Percentiles rank a stretch among this genome's conserved stretches.
phyloP scores from a whole-genome alignment of 1,140 invertebrate genomes.

The Drosophila biarmipes region DNA sequence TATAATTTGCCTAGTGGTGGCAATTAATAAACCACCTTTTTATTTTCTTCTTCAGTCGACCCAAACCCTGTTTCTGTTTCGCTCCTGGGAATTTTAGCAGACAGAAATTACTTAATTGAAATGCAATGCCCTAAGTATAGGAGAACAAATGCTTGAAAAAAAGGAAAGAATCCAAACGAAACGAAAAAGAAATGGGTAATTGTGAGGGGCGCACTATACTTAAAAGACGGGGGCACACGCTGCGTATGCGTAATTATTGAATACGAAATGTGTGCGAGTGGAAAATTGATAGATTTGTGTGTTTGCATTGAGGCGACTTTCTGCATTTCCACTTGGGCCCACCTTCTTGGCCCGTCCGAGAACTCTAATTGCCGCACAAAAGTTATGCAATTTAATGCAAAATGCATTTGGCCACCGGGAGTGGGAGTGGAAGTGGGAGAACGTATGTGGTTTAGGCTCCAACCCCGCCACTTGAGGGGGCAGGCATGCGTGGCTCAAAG shows the following conservation, averaged over 20 bases:
- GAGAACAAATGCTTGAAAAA: slow-evolving; percentile 18
- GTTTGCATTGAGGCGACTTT: slow-evolving; percentile 40
- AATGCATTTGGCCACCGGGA: slow-evolving; percentile 46
- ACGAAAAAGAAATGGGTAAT: slow-evolving; percentile 28
- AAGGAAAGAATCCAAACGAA: slow-evolving; percentile 10
- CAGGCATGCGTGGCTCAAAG: slow-evolving; percentile 72
- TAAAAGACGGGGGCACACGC: slow-evolving; percentile 34
- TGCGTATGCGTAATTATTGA: slow-evolving; percentile 73
- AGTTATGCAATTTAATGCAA: slow-evolving; percentile 83
- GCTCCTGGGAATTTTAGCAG: slow-evolving; percentile 75
- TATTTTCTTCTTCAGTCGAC: slow-evolving; percentile 3
- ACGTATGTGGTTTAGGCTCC: slow-evolving; percentile 13
- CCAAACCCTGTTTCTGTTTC: slow-evolving; percentile 7
- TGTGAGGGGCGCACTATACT: slow-evolving; percentile 26
- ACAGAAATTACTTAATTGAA: slow-evolving; percentile 79
- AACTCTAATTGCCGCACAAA: slow-evolving; percentile 75
- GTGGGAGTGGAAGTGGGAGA: slow-evolving; percentile 5
- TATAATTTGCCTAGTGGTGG: slow-evolving; percentile 60
- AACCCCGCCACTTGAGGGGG: slow-evolving; percentile 56
- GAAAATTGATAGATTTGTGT: slow-evolving; percentile 73
- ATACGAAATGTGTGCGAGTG: slow-evolving; percentile 31
- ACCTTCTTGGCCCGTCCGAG: slow-evolving; percentile 26
- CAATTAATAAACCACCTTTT: slow-evolving; percentile 56
- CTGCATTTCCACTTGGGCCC: slow-evolving; percentile 48
- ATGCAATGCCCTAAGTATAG: slow-evolving; percentile 51